Evolutionary conservation across 64 coral and sea anemone genomes (phyloP), one percentile per base, ranked within the genome.

Genomic region (Montipora foliosa): DNA sequence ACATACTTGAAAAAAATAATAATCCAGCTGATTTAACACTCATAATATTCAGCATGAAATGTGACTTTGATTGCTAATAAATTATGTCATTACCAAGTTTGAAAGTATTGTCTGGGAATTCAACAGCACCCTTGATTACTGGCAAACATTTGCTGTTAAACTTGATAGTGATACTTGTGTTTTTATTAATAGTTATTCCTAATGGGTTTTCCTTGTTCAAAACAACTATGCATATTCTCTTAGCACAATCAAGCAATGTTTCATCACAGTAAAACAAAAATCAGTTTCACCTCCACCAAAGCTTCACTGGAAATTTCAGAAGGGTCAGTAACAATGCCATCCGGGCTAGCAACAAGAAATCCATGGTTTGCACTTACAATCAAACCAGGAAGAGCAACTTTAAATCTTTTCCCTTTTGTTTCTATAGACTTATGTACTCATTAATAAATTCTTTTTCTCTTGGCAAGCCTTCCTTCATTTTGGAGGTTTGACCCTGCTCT

Each of bases 391-490:
- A 4, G 53, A 57, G 11, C 53, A 8, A 57, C 6, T 57, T 57
- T 6, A 57, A 57, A 4, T 11, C 53, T 57, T 57, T 57, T 57
- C 4, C 53, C 53, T 57, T 57, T 57, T 57, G 6, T 57, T 57
- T 3, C 53, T 57, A 11, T 57, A 57, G 11, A 57, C 53, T 57
- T 57, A 57, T 57, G 53, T 5, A 57, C 53, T 57, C 53, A 57
- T 11, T 11, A 57, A 57, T 57, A 57, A 57, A 6, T 57, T 57
- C 3, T 8, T 11, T 57, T 57, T 57, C 53, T 57, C 53, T 57
- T 57, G 6, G 73, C 82, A 95, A 44, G n/a, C 88, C 93, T 57
- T 61, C 55, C 75, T 87, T 95, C 93, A 95, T 95, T 57, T 57
- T 57, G 53, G 53, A 57, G 53, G 53, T 57, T 57, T 57, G 53